Base-by-base conservation (phyloP, 2,888 invertebrate species). In the Bombyx huttoni region DNA sequence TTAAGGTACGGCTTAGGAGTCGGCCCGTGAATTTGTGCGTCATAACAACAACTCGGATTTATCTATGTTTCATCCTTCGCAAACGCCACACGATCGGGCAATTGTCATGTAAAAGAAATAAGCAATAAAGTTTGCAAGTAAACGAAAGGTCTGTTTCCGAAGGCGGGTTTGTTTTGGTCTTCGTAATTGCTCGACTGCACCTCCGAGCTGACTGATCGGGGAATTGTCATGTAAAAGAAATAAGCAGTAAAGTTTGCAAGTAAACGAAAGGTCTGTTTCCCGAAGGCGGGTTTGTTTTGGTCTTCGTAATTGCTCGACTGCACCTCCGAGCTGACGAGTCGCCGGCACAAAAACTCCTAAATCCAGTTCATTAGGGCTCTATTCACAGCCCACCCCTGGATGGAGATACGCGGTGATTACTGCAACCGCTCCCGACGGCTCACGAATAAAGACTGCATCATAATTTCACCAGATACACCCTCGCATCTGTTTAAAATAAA, bases 401-500 rank as follows among this genome's bases (percentile, higher is more conserved):
- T 86, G 85, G 84, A 87, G 88, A 88, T 85, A 86, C 87, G 84
- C 86, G 87, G 87, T 88, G 88, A 88, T 88, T 88, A 88, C 87
- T 87, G 86, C 87, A 86, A 87, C 87, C 87, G 87, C 86, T 87
- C 86, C 87, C 87, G 85, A 84, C 87, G 86, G 86, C 84, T 85
- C 85, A 86, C 88, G 81, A 85, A 86, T 88, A 88, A 87, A 87
- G 87, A 87, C 87, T 87, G 88, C 87, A 88, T 88, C 88, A 87
- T 88, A 88, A 88, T 88, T 88, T 84, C 83, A 87, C 84, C 84
- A 85, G 86, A 87, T 81, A 85, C 81, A 82, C 83, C 83, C 84
- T 76, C 68, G 67, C 63, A 54, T 57, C 52, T 50, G 49, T 66
- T 64, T 62, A 71, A 65, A 69, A 65, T 65, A 62, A 84, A 81